Base-by-base conservation (phyloP, 1,140 invertebrate genomes). In the Leucophenga varia region DNA sequence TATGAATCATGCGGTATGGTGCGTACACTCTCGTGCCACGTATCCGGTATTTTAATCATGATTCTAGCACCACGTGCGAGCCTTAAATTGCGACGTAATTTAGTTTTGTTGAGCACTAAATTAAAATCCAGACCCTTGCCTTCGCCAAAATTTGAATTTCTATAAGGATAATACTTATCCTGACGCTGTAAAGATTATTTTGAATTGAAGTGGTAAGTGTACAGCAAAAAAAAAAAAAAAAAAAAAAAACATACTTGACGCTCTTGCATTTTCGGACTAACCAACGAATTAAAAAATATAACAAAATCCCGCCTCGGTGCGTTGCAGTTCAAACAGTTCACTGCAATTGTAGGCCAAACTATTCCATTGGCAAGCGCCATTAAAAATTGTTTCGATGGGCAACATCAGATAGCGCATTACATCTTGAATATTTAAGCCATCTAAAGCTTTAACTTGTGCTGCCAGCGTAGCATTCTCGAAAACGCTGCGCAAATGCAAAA, bases 41-140 rank as follows among this genome's bases (percentile, higher is more conserved):
- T 64, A 4, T 64, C 36, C 1, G 69, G 47, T 20, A 59, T 57
- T 36, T 72, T 72, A 3, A 72, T 40, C 59, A 72, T 72, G 2
- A 72, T 37, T 34, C 58, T 50, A 3, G 61, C 14, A 9, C 69
- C 69, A 2, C 50, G 48, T 13, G 22, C 25, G 13, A 35, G 20
- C 2, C 12, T 16, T 13, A 19, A 10, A 17, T 35, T 19, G 0
- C 49, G 40, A 4, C 22, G 32, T 2, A 49, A 37, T 0, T 51
- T 20, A 1, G 49, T 49, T 34, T 48, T 55, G 28, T 72, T 57
- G 0, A 69, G 43, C 1, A 38, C 21, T 6, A 72, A 1, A 3
- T 43, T 25, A 2, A 72, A 2, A 22, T 67, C 50, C 5, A 72
- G 36, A 0, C 64, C 69, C 3, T 50, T 44, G 1, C 59, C 51